Conservation (phyloP, 2,888 invertebrate genomes). For the Meandrusa payeni region DNA sequence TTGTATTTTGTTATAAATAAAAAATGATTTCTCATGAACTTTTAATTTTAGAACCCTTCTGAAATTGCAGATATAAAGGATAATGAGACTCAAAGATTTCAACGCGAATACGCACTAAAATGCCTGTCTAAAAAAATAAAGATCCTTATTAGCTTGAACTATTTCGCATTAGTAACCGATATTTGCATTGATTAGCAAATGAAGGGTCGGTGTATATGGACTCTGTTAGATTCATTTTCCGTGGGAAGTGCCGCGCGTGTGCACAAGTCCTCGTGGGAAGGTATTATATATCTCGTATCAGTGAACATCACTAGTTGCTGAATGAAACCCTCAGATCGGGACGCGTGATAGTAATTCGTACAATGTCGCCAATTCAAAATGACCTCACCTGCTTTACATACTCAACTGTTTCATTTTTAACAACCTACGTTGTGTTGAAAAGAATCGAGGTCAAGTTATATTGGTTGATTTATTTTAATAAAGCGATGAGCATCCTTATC, state of each 20-base stretch:
- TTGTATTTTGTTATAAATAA: too few species aligned
- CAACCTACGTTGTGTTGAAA: constrained; percentile 26
- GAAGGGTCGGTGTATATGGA: constrained; percentile 6
- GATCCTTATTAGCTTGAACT: background rate
- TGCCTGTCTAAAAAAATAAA: too few species aligned
- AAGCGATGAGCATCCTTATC: constrained; percentile 70
- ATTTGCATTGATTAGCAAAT: background rate
- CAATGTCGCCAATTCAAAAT: constrained; percentile 39
- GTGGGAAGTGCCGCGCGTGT: constrained; percentile 62
- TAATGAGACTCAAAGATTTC: too few species aligned
- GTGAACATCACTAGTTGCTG: constrained; percentile 52
- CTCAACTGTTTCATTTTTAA: constrained; percentile 1
- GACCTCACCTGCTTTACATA: constrained; percentile 41
- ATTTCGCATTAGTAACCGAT: background rate
- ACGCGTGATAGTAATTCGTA: constrained; percentile 52
- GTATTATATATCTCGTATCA: constrained; percentile 68
- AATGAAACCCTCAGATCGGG: constrained; percentile 62
- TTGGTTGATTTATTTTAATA: constrained; percentile 65
- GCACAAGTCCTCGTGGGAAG: constrained; percentile 71
- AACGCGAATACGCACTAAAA: too few species aligned
- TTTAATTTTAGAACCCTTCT: too few species aligned
- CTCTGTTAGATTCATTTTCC: constrained; percentile 29
- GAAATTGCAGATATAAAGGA: too few species aligned
- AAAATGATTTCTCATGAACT: too few species aligned
- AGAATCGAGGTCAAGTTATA: constrained; percentile 38